Conservation (phyloP, 2,113 vertebrate genomes). For the Hepsetus odoe region DNA sequence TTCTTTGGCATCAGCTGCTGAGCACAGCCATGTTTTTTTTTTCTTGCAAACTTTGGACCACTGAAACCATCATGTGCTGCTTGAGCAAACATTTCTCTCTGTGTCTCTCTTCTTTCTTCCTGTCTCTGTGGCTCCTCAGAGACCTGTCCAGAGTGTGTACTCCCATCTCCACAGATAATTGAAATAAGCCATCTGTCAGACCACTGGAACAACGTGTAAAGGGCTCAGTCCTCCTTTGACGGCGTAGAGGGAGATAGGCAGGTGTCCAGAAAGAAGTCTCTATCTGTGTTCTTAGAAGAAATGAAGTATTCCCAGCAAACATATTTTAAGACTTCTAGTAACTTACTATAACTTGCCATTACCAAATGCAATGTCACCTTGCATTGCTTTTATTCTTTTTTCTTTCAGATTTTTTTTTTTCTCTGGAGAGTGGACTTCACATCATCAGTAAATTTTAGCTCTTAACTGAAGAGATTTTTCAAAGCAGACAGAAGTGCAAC, state of each 20-base stretch:
- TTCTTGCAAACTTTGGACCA: slow-evolving; percentile 10
- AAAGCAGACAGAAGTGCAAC: not conserved
- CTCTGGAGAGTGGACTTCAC: not conserved
- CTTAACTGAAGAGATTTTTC: not conserved
- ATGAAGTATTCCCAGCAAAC: slow-evolving; percentile 1
- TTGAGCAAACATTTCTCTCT: slow-evolving; percentile 37
- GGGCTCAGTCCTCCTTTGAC: slow-evolving; percentile 24
- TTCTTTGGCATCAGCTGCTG: slow-evolving; percentile 18
- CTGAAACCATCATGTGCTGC: slow-evolving; percentile 5
- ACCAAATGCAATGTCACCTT: not conserved
- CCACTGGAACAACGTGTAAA: slow-evolving; percentile 28
- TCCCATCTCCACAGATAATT: slow-evolving; percentile 52
- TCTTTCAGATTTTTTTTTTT: not conserved
- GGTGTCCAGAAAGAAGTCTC: slow-evolving; percentile 17
- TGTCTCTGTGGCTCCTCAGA: slow-evolving; percentile 36
- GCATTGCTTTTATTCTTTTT: not conserved
- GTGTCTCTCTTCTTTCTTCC: slow-evolving; percentile 1
- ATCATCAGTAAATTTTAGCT: not conserved
- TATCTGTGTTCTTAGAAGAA: not conserved
- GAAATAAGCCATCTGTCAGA: slow-evolving; percentile 53
- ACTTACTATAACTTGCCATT: slow-evolving; percentile 7
- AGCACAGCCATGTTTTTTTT: slow-evolving; percentile 6
- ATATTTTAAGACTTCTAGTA: slow-evolving; percentile 13
- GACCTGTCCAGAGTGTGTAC: slow-evolving; percentile 25
- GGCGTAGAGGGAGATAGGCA: slow-evolving; percentile 27